Evolutionary conservation across 1,140 invertebrate genomes (phyloP).

Genomic region (Stenopsyche tienmushanensis): DNA sequence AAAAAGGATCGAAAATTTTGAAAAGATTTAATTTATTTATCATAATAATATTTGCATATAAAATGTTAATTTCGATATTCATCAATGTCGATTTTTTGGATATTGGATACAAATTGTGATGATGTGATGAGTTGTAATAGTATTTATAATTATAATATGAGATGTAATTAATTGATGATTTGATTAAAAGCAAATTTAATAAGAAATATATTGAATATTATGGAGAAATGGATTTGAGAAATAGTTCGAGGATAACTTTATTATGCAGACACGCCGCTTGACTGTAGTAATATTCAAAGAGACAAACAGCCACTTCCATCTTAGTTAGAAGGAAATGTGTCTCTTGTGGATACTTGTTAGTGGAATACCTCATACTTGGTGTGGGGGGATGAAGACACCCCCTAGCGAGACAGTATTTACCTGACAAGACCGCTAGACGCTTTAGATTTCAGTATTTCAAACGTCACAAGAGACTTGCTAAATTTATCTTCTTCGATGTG

Average conservation of each 20-base stretch:
- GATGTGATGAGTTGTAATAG: neutral
- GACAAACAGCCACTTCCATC: constrained; percentile 23
- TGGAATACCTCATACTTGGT: constrained; percentile 1
- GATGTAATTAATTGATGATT: neutral
- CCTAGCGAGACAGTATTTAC: neutral
- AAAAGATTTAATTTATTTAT: no score
- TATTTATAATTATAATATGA: neutral
- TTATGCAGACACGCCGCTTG: constrained; percentile 14
- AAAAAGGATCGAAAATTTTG: no score
- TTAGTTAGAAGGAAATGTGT: constrained; percentile 26
- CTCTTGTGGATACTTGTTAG: constrained; percentile 27
- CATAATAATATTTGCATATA: no score
- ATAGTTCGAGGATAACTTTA: constrained; percentile 5
- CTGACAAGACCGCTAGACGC: neutral
- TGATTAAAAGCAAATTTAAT: neutral
- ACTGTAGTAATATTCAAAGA: no score
- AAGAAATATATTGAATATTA: neutral
- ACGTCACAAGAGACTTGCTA: no score
- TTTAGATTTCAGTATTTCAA: neutral
- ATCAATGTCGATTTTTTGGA: neutral
- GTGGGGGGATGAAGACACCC: neutral
- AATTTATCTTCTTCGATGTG: no score
- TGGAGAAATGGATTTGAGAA: no score
- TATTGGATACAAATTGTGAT: neutral
- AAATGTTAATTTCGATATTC: neutral